Evolutionary conservation across 2,888 invertebrate genomes (phyloP), one percentile per base, ranked within the genome.

Genomic region (Hyles lineata): DNA sequence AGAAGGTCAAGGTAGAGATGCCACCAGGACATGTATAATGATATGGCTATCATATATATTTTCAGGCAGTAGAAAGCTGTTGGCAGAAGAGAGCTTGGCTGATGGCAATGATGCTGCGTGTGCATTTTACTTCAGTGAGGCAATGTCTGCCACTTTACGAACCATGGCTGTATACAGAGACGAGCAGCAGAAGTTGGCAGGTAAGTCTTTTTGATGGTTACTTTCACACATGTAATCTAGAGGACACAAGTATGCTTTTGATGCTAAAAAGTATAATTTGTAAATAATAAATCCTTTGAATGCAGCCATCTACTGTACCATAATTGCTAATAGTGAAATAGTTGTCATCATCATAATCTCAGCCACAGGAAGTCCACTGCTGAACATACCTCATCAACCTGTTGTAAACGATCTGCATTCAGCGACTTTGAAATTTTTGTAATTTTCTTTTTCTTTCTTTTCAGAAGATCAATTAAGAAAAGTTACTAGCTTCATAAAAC

Each of bases 141-240:
- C 95, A 0, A 89, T 92, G 1, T 92, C 92, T 6, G 87, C 93
- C 0, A 87, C 92, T 1, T 76, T 94, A 2, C 84, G 95, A 59
- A 93, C 88, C 11, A 86, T 92, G 85, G 91, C 93, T n/a, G 84
- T 90, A 0, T 95, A 95, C 71, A 88, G 95, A 81, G 90, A 93
- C 71, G 94, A 95, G 61, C 94, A 94, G 77, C 77, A 90, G 3
- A 87, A 85, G 76, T 76, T 80, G 55, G 75, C 84, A 67, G 87
- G 94, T 93, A 81, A 76, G 80, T 78, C 8, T 55, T 19, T 72
- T 15, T 19, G 15, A 67, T 62, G 17, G 15, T 29, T 74, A 23
- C 29, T 23, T 23, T 3, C 52, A 52, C 35, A 35, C 35, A 0
- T 35, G 9, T 8, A 9, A 11, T 43, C 11, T 11, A 15, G 8